Base-by-base conservation (phyloP, 2,797 vertebrate genomes). In the Sebastes itinus region DNA sequence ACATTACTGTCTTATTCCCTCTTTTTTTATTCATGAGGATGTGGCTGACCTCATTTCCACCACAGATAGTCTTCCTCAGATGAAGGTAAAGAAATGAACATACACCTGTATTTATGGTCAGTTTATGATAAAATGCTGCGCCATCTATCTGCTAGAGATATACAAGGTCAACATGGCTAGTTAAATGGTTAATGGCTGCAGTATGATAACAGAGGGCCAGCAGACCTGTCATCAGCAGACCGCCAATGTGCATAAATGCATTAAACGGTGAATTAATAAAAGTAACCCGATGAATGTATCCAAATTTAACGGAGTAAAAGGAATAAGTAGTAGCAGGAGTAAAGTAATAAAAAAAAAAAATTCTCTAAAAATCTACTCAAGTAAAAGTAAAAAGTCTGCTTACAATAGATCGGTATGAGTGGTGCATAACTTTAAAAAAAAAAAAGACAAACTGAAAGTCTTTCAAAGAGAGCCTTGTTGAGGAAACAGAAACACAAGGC, bases 381-480 rank as follows among this genome's bases (percentile, higher is more conserved):
- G 14, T 18, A 22, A 32, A 7, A 59, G 11, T 58, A 58, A 72
- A 32, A 42, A 42, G 2, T 18, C 20, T 28, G 27, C 20, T 52
- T 68, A 55, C 49, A 54, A n/a, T 28, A 33, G 46, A 82, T 61
- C 10, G n/a, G 49, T 54, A 46, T 73, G 65, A 82, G 38, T 11
- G 14, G 28, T 23, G 30, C 73, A 33, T 22, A 69, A 72, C 28
- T 30, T 74, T 38, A 23, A 72, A 69, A 59, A 54, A 46, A 16
- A 46, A 69, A 74, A 73, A 55, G 10, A 22, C 12, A 5, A 75
- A 77, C 70, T 49, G 25, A 66, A 78, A 75, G 33, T 68, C 18
- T 28, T 13, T 30, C 54, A 58, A 71, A 69, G 52, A 75, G 28
- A 27, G 60, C 10, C 66, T 60, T 11, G 59, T 23, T 23, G 20